phyloP scores from a whole-genome alignment of 2,113 vertebrate genomes.

The Oreochromis niloticus region DNA sequence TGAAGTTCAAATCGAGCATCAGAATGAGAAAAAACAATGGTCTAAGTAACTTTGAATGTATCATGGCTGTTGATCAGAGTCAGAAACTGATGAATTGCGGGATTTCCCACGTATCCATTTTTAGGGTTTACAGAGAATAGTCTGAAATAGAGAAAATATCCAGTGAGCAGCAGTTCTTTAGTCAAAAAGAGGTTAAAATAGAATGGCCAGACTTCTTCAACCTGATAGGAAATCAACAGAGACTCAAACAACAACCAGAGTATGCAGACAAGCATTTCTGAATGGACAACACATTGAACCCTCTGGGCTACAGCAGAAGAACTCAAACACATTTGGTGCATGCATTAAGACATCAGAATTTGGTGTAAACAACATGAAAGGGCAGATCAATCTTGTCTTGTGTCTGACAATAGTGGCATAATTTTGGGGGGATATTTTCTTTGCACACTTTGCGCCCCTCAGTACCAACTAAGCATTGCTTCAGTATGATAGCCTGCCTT shows the following conservation, averaged over 20 bases:
- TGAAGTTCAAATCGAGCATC: background rate
- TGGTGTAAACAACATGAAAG: background rate
- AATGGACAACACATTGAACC: background rate
- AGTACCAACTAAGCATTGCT: background rate
- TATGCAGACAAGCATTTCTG: background rate
- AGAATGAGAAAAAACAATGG: background rate
- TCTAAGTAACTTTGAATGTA: background rate
- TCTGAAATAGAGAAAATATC: background rate
- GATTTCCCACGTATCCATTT: background rate
- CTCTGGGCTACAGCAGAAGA: background rate
- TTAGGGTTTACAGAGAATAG: background rate
- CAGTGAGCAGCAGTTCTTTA: background rate
- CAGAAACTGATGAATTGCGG: background rate
- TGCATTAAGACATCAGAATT: background rate
- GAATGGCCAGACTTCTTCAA: background rate
- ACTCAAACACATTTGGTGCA: background rate
- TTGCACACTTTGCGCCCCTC: background rate
- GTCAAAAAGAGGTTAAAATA: background rate
- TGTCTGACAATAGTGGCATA: background rate
- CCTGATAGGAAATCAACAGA: background rate
- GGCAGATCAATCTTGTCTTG: background rate
- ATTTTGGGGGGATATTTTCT: background rate
- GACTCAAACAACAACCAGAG: background rate
- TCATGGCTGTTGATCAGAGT: background rate
- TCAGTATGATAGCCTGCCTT: background rate